phyloP scores from a whole-genome alignment of 2,113 vertebrate species.

The Pollachius pollachius region DNA sequence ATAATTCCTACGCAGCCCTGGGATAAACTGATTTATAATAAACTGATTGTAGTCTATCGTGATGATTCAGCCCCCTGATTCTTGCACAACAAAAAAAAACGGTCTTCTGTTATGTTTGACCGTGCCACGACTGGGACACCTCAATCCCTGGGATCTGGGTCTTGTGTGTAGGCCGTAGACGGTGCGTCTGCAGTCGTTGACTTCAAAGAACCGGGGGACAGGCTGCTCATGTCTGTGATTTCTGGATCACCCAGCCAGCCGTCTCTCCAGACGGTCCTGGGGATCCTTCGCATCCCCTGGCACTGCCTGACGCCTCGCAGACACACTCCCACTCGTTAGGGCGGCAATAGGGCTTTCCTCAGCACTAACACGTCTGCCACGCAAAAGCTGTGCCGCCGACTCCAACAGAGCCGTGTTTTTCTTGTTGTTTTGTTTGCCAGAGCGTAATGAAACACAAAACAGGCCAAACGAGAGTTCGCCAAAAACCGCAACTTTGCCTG shows the following conservation, averaged over 20 bases:
- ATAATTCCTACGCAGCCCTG: no score
- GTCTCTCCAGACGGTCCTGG: conserved; percentile 42
- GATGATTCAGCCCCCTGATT: no score
- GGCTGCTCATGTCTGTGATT: conserved; percentile 54
- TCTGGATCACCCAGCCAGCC: conserved; percentile 22
- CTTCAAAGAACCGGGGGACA: no score
- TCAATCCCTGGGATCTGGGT: no score
- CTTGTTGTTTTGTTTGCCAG: conserved; percentile 24
- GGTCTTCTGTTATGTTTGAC: no score
- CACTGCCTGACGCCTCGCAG: conserved; percentile 31
- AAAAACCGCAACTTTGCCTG: no score
- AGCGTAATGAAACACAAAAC: conserved; percentile 40
- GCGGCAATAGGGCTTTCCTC: conserved; percentile 48
- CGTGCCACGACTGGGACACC: no score
- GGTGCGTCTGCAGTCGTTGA: no score
- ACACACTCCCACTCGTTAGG: conserved; percentile 47
- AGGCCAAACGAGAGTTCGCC: conserved; percentile 29
- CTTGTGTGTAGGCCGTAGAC: no score
- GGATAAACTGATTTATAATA: no score
- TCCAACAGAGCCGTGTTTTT: conserved; percentile 39
- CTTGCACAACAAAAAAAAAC: no score
- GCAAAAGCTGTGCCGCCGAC: conserved; percentile 36
- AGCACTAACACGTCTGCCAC: conserved; percentile 32
- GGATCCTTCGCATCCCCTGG: conserved; percentile 49
- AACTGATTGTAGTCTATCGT: no score